Conservation (phyloP, 2,113 vertebrate species). For the Sarotherodon lohbergeri region DNA sequence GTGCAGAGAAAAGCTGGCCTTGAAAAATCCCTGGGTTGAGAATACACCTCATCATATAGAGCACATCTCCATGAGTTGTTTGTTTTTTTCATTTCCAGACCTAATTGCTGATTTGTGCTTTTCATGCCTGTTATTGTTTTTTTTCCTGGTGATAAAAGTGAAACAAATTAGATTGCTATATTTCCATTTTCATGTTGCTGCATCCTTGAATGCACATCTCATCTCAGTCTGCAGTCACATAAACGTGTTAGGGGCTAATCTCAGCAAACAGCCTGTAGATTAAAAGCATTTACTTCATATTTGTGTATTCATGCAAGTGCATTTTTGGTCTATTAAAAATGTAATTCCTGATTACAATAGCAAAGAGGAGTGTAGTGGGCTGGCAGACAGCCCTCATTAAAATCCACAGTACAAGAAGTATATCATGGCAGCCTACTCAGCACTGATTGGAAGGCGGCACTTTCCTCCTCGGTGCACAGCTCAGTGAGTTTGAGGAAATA, state of each 20-base stretch:
- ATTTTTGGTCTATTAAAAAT: background rate
- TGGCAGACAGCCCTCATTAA: slow-evolving; percentile 30
- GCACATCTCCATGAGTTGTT: background rate
- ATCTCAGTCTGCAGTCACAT: background rate
- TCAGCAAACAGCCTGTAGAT: background rate
- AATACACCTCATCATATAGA: background rate
- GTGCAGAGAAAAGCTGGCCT: background rate
- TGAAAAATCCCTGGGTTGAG: background rate
- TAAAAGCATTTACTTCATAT: background rate
- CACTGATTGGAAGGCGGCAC: slow-evolving; percentile 13
- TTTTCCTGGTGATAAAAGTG: background rate
- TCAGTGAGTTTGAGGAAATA: slow-evolving; percentile 14
- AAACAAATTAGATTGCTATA: background rate
- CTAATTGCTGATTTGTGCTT: background rate
- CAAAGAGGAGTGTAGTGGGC: background rate
- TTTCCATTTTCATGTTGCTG: background rate
- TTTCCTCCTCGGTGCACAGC: slow-evolving; percentile 3
- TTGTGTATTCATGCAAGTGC: background rate
- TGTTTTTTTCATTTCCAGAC: background rate
- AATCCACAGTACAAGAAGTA: slow-evolving; percentile 10
- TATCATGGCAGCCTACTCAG: slow-evolving; percentile 41
- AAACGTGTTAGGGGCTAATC: background rate
- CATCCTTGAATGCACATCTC: background rate
- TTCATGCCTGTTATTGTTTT: background rate
- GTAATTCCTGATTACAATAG: slow-evolving; percentile 4